These are phyloP conservation scores for Meleagris gallopavo DNA, from an alignment of 2,113 vertebrate species.

Conservation along the genomic window DNA sequence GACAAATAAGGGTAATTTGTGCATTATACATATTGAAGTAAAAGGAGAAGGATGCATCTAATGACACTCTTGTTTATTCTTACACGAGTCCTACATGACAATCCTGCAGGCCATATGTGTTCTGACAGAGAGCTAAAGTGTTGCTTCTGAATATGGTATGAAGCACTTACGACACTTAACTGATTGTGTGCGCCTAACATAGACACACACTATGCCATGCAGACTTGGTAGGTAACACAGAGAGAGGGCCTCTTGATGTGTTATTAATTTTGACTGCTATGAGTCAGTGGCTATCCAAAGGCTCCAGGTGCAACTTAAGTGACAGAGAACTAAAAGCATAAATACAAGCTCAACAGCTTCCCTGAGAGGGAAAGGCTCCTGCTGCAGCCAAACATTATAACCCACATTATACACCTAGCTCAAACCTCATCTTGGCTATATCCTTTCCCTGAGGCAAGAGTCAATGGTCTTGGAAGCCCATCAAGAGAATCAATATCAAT, in stretches of 20 bases:
- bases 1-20: not conserved
- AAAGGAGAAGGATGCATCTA: not conserved
- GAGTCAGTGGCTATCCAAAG: not conserved
- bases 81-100: rapidly evolving
- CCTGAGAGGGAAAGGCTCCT: not conserved
- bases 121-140: rapidly evolving
- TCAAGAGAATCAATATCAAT: slow-evolving; percentile 50
- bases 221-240: not conserved
- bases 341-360: not conserved
- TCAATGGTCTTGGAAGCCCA: not conserved
- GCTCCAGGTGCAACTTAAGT: not conserved
- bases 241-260: not conserved
- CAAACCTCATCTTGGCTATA: slow-evolving; percentile 16
- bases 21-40: rapidly evolving
- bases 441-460: slow-evolving; percentile 38
- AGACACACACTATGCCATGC: rapidly evolving
- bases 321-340: not conserved
- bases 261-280: not conserved
- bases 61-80: not conserved
- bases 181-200: not conserved
- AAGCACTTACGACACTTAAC: not conserved
- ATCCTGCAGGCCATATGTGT: not conserved
- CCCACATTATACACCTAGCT: not conserved
- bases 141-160: not conserved
- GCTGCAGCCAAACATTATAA: not conserved